Percentiles rank a stretch among this genome's conserved stretches.
Evolutionary conservation across 2,888 invertebrate genomes (phyloP).

Genomic region (Plagodis pulveraria): DNA sequence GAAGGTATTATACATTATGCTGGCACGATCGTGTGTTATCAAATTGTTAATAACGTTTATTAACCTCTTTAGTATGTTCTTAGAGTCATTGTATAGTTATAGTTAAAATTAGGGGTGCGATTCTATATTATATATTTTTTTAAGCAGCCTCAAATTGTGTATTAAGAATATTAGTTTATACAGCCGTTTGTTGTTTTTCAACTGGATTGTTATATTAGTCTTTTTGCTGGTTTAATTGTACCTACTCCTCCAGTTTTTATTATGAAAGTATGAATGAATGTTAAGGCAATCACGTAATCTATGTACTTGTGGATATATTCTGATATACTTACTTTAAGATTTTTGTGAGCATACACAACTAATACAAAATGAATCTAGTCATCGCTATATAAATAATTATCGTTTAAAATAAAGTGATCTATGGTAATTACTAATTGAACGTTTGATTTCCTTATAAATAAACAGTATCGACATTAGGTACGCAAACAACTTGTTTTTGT

Average conservation of each 20-base stretch:
- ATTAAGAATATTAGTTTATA: neutral
- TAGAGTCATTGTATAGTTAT: too few relatives aligned
- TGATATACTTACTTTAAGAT: conserved; percentile 16
- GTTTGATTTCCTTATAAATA: conserved; percentile 26
- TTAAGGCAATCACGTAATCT: conserved; percentile 10
- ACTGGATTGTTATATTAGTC: conserved; percentile 35
- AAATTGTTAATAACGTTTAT: too few relatives aligned
- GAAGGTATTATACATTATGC: too few relatives aligned
- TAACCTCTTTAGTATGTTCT: too few relatives aligned
- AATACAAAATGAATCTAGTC: conserved; percentile 73
- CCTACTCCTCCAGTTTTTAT: conserved; percentile 31
- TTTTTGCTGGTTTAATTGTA: conserved; percentile 30
- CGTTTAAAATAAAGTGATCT: conserved; percentile 44
- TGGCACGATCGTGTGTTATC: too few relatives aligned
- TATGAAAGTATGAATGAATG: conserved; percentile 27
- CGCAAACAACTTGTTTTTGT: too few relatives aligned
- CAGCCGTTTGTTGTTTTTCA: neutral
- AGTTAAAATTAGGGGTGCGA: too few relatives aligned
- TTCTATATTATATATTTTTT: too few relatives aligned
- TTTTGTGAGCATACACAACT: conserved; percentile 57
- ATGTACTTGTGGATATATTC: neutral
- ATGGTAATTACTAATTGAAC: too few relatives aligned
- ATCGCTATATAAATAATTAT: conserved; percentile 55
- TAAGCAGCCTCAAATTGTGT: too few relatives aligned
- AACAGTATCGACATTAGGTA: neutral